Evolutionary conservation across 2,888 invertebrate species (phyloP).

Genomic region (Ophion ventricosus): DNA sequence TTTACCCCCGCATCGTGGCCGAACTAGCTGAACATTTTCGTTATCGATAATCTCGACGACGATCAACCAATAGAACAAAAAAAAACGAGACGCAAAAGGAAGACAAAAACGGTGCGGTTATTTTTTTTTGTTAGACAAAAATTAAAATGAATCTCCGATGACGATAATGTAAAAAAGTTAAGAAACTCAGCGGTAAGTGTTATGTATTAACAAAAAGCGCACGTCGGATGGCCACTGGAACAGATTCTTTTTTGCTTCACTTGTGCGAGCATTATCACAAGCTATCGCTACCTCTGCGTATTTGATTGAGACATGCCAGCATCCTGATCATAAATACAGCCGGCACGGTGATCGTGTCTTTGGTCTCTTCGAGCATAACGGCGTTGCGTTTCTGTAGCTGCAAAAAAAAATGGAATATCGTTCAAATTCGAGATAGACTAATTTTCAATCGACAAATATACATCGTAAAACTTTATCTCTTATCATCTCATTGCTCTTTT

Average conservation of each 20-base stretch:
- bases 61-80: conserved; percentile 19
- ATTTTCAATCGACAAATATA: not conserved
- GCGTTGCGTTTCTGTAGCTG: conserved; percentile 91
- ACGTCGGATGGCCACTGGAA: conserved; percentile 52
- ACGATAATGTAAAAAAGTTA: conserved; percentile 12
- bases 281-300: conserved; percentile 84
- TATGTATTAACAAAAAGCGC: conserved; percentile 53
- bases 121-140: conserved; percentile 58
- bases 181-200: conserved; percentile 31
- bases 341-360: conserved; percentile 94
- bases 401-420: conserved; percentile 42
- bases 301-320: conserved; percentile 88
- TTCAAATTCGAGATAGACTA: not conserved
- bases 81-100: not conserved
- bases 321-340: conserved; percentile 93
- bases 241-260: conserved; percentile 42
- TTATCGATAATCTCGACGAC: conserved; percentile 17
- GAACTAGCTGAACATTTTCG: not conserved
- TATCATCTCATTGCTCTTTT: not conserved
- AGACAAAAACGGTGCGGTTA: conserved; percentile 50
- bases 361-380: conserved; percentile 93
- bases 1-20: conserved; percentile 8
- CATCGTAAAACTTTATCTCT: not conserved
- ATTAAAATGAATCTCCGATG: conserved; percentile 3
- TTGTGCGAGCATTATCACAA: conserved; percentile 72